Evolutionary conservation across 2,888 invertebrate species (phyloP).

Genomic region (Synanthedon myopaeformis): DNA sequence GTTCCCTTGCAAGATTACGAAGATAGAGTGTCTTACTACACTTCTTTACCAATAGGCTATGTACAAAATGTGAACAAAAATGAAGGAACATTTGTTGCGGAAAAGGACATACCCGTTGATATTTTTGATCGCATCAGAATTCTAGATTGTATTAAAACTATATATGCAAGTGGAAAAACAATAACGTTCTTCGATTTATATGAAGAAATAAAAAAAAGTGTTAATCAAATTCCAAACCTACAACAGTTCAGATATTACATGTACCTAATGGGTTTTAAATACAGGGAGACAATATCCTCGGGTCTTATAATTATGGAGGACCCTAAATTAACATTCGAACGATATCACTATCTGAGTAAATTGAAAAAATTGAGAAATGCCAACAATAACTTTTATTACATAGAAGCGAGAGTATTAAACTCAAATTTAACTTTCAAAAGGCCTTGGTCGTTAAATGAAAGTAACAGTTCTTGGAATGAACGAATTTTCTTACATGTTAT

Average conservation of each 20-base stretch:
- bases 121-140: slow-evolving; percentile 14
- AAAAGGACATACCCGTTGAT: slow-evolving; percentile 7
- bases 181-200: slow-evolving; percentile 6
- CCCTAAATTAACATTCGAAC: slow-evolving; percentile 28
- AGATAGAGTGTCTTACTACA: slow-evolving; percentile 22
- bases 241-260: slow-evolving; percentile 9
- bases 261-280: slow-evolving; percentile 18
- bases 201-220: neutral
- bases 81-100: neutral
- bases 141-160: slow-evolving; percentile 11
- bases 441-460: slow-evolving; percentile 6
- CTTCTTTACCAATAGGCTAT: slow-evolving; percentile 12
- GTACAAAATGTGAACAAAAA: slow-evolving; percentile 8
- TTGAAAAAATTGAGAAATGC: slow-evolving; percentile 17
- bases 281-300: slow-evolving; percentile 12
- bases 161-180: slow-evolving; percentile 8
- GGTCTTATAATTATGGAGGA: slow-evolving; percentile 28
- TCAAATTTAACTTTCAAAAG: slow-evolving; percentile 13
- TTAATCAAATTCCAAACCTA: neutral
- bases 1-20: slow-evolving; percentile 17
- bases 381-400: slow-evolving; percentile 21
- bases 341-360: slow-evolving; percentile 27
- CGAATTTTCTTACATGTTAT: slow-evolving; percentile 24
- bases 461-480: slow-evolving; percentile 5
- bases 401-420: slow-evolving; percentile 29